phyloP scores from a whole-genome alignment of 2,797 vertebrate species.

The Ceryle rudis region DNA sequence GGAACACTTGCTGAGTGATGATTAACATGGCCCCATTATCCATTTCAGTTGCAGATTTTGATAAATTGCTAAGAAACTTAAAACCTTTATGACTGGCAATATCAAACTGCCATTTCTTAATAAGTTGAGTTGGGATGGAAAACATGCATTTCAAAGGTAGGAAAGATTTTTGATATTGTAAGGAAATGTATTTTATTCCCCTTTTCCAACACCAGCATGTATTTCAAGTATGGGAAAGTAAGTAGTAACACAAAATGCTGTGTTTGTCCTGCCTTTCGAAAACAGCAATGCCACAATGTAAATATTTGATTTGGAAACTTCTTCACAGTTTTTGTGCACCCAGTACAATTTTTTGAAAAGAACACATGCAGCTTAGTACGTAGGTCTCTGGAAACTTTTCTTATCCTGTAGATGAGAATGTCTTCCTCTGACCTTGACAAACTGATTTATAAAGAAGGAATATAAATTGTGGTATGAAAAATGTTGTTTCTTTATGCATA shows the following conservation, averaged over 20 bases:
- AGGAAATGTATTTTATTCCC: not conserved
- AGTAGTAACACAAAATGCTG: not conserved
- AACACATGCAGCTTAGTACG: accelerated
- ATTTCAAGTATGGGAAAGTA: not conserved
- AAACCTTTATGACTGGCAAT: not conserved
- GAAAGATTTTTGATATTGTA: not conserved
- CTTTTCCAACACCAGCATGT: not conserved
- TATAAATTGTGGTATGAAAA: not conserved
- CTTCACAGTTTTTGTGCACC: not conserved
- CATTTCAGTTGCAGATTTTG: not conserved
- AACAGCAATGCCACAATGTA: not conserved
- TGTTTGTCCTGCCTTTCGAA: not conserved
- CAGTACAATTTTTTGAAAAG: not conserved
- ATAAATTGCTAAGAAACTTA: not conserved
- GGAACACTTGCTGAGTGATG: not conserved
- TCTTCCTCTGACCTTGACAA: not conserved
- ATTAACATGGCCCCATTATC: not conserved
- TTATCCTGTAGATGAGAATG: not conserved
- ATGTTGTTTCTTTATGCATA: accelerated
- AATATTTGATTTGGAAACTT: not conserved
- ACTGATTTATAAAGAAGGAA: not conserved
- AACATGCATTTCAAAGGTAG: not conserved
- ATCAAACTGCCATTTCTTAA: not conserved
- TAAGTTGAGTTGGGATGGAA: not conserved
- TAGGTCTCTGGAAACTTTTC: not conserved